Base-by-base conservation (phyloP, 2,113 vertebrate species). In the Pipa parva region DNA sequence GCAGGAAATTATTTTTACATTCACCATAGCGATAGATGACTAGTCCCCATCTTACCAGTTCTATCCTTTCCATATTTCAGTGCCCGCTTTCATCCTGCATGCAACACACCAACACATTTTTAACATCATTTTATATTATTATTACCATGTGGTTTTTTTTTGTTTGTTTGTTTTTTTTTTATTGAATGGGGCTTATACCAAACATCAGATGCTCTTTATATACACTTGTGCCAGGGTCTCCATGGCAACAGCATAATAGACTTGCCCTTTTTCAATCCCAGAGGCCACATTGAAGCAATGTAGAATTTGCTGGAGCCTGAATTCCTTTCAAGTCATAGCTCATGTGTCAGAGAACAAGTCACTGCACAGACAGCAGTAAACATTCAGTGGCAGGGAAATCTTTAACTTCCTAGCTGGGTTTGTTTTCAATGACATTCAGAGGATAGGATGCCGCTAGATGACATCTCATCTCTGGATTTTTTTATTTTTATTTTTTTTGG, bases 201-300 rank as follows among this genome's bases (percentile, higher is more conserved):
- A 83, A 85, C 89, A 86, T 88, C 87, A 89, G 72, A 70, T 83
- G 76, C 74, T 84, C 74, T 84, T 91, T 86, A 87, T 91, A 66
- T 90, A 71, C 68, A 79, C 87, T 90, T 86, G 85, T 96, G 92
- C 92, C 90, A 88, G 79, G 83, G 91, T 97, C 81, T 76, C 93
- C 92, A 95, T 95, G 83, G 92, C 87, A 97, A 97, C 95, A 79
- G 83, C 85, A 89, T 90, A 92, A 93, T 92, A 85, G 89, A 88
- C 88, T 90, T 91, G 88, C 88, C 89, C 91, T 95, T 91, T 89
- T 89, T 92, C 89, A 89, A 84, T 93, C 92, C 89, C 85, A 87
- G 84, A 87, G 87, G 89, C 86, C 84, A 84, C 84, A 76, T 26
- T 77, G 85, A 89, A 87, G 84, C n/a, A 1, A 81, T 81, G 79